These are phyloP conservation scores for Spea bombifrons DNA, from an alignment of 2,113 vertebrate species.

Conservation along the genomic window DNA sequence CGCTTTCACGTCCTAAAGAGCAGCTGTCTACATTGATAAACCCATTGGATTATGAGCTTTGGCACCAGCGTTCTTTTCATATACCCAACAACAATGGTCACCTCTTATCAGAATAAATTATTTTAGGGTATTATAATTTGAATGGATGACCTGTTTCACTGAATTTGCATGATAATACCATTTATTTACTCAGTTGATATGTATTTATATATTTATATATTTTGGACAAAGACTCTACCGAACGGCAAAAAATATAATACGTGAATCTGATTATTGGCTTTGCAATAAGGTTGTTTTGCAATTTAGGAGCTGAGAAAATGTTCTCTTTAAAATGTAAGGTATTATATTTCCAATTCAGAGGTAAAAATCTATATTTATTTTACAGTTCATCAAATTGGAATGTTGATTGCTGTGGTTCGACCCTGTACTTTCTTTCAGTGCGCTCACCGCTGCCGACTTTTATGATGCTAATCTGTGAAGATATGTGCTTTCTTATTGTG, in stretches of 20 bases:
- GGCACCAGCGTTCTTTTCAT: background rate
- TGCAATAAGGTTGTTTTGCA: background rate
- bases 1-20: background rate
- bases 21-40: slow-evolving; percentile 22
- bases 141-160: slow-evolving; percentile 14
- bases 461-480: background rate
- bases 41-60: slow-evolving; percentile 19
- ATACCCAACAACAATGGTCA: slow-evolving; percentile 1
- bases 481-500: background rate
- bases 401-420: background rate
- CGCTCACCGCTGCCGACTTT: background rate
- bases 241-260: no score
- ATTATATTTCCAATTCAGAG: background rate
- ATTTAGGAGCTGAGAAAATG: background rate
- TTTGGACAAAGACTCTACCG: background rate
- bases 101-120: slow-evolving; percentile 25
- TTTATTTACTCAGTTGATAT: background rate
- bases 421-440: background rate
- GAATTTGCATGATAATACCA: slow-evolving; percentile 21
- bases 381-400: background rate
- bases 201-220: slow-evolving; percentile 2
- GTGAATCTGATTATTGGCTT: background rate
- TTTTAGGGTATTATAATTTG: slow-evolving; percentile 7
- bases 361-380: background rate
- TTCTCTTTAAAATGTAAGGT: background rate